Evolutionary conservation across 1,140 invertebrate species (phyloP).

Genomic region (Acyrthosiphon pisum): DNA sequence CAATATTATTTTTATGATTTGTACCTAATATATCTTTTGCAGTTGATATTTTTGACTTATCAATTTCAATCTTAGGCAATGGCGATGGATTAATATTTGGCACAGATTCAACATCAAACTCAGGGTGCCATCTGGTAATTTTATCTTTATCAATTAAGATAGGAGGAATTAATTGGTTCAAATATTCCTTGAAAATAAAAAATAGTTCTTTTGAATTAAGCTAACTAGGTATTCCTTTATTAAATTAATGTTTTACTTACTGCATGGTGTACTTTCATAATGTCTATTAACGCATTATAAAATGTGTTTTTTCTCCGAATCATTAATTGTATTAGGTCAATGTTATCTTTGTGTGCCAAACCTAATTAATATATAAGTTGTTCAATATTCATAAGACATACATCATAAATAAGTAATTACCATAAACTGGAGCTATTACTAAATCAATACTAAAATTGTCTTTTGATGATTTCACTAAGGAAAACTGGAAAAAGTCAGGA

Average conservation of each 20-base stretch:
- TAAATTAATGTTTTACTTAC: slow-evolving; percentile 2
- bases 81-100: slow-evolving; percentile 74
- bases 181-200: slow-evolving; percentile 69
- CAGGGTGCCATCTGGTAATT: slow-evolving; percentile 89
- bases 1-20: background rate
- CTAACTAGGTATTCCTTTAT: background rate
- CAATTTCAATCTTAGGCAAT: slow-evolving; percentile 77
- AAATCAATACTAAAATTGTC: slow-evolving; percentile 48
- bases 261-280: slow-evolving; percentile 43
- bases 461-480: slow-evolving; percentile 32
- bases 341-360: background rate
- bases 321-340: slow-evolving; percentile 34
- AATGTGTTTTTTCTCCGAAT: slow-evolving; percentile 22
- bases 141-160: slow-evolving; percentile 75
- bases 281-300: slow-evolving; percentile 26
- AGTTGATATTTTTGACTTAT: slow-evolving; percentile 71
- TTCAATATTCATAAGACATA: background rate
- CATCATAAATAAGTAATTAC: background rate
- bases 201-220: background rate
- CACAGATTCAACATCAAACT: slow-evolving; percentile 84
- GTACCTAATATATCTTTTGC: slow-evolving; percentile 71
- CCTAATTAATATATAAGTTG: slow-evolving; percentile 24
- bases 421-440: slow-evolving; percentile 47
- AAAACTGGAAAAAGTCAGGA: slow-evolving; percentile 65
- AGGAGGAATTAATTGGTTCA: slow-evolving; percentile 75